Evolutionary conservation across 1,140 invertebrate genomes (phyloP).

Genomic region (Wasmannia auropunctata): DNA sequence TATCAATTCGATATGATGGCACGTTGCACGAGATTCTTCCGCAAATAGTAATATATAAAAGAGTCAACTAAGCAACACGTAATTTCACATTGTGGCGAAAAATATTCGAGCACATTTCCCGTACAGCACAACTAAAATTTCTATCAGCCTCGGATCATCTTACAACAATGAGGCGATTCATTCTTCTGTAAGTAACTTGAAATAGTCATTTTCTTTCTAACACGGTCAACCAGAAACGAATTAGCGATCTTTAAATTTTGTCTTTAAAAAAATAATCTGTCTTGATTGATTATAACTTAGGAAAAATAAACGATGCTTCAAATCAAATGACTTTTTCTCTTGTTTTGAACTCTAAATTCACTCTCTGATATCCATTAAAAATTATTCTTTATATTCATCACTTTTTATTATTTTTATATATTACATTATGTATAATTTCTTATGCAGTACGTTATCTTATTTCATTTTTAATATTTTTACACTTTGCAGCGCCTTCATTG

Average conservation of each 20-base stretch:
- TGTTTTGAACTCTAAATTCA: background rate
- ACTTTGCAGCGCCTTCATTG: slow-evolving; percentile 26
- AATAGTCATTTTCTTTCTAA: background rate
- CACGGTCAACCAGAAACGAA: background rate
- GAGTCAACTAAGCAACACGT: background rate
- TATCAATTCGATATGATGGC: slow-evolving; percentile 26
- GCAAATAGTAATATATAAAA: slow-evolving; percentile 12
- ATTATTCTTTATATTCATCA: background rate
- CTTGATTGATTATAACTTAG: background rate
- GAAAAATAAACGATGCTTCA: background rate
- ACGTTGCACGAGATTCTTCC: background rate
- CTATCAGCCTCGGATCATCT: background rate
- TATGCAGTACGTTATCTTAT: background rate
- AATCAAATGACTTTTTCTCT: background rate
- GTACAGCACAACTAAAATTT: background rate
- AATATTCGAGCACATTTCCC: background rate
- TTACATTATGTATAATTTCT: background rate
- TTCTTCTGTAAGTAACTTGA: slow-evolving; percentile 19
- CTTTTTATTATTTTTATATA: background rate
- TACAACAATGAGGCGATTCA: background rate
- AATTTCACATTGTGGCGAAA: background rate
- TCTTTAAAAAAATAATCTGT: background rate
- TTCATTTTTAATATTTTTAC: background rate
- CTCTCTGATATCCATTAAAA: background rate
- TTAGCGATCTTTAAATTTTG: background rate